Conservation (phyloP, 2,888 invertebrate species). For the Pachydiplax longipennis region DNA sequence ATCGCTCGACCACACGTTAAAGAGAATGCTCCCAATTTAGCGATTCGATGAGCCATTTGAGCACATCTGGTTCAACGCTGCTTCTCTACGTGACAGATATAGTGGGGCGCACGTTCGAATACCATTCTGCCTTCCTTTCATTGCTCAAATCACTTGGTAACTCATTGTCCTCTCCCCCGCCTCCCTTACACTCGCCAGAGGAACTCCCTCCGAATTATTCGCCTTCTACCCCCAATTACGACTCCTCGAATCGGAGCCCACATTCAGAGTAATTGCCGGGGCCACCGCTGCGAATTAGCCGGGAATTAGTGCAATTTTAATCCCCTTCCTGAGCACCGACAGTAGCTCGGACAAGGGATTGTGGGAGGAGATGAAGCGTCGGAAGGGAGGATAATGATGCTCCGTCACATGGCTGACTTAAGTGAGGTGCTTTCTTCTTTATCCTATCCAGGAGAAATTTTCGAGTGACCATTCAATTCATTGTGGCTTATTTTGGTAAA, state of each 20-base stretch:
- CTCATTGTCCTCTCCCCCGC: not conserved
- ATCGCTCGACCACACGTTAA: not conserved
- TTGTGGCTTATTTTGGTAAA: not conserved
- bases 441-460: not conserved
- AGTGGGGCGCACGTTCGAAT: not conserved
- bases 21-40: not conserved
- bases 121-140: not conserved
- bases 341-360: not conserved
- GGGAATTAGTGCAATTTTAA: conserved; percentile 52
- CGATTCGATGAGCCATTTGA: not conserved
- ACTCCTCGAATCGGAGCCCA: conserved; percentile 46
- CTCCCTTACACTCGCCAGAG: not conserved
- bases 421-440: not conserved
- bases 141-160: not conserved
- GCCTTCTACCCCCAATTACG: conserved; percentile 45
- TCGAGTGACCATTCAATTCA: not conserved
- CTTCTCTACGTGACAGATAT: not conserved
- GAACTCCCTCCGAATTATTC: conserved; percentile 8
- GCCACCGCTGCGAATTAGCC: conserved; percentile 51
- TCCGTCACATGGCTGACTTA: not conserved
- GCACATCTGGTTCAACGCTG: not conserved
- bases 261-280: conserved; percentile 48
- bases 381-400: not conserved
- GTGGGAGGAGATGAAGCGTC: not conserved
- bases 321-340: conserved; percentile 47